A percentile compares a stretch with the other conserved stretches of the same genome.
phyloP scores from a whole-genome alignment of 2,113 vertebrate species.

The Chiloscyllium plagiosum region DNA sequence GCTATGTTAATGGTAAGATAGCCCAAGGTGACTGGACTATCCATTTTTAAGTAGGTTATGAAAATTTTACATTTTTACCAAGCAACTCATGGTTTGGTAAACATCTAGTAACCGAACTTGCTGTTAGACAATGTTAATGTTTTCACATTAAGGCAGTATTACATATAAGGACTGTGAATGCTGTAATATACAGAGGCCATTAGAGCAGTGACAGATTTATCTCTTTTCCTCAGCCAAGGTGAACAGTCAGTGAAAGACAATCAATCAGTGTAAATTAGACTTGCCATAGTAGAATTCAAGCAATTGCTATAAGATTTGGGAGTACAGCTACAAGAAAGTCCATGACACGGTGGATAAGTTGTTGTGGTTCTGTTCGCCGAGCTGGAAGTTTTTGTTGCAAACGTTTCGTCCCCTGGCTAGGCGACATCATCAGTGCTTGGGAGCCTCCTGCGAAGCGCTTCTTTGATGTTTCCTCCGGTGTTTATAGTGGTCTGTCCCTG shows the following conservation, averaged over 20 bases:
- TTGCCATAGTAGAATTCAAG: background rate
- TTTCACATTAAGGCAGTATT: background rate
- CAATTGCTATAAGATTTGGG: background rate
- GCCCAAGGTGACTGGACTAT: background rate
- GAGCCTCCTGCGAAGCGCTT: too few relatives aligned
- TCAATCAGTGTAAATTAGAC: background rate
- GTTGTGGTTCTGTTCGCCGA: too few relatives aligned
- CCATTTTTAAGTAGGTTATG: background rate
- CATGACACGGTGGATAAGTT: too few relatives aligned
- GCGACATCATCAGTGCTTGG: too few relatives aligned
- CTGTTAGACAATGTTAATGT: background rate
- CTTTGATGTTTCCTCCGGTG: too few relatives aligned
- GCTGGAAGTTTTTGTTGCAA: too few relatives aligned
- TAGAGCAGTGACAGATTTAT: background rate
- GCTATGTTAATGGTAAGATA: background rate
- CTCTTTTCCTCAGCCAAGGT: background rate
- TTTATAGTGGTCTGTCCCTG: too few relatives aligned
- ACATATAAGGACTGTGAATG: background rate
- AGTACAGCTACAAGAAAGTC: background rate
- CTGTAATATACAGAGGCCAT: background rate
- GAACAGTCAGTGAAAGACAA: background rate
- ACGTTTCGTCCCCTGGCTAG: too few relatives aligned
- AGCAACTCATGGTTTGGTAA: background rate
- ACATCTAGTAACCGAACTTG: background rate
- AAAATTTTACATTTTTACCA: background rate